phyloP scores from a whole-genome alignment of 2,797 vertebrate genomes.

The Agapornis canus region DNA sequence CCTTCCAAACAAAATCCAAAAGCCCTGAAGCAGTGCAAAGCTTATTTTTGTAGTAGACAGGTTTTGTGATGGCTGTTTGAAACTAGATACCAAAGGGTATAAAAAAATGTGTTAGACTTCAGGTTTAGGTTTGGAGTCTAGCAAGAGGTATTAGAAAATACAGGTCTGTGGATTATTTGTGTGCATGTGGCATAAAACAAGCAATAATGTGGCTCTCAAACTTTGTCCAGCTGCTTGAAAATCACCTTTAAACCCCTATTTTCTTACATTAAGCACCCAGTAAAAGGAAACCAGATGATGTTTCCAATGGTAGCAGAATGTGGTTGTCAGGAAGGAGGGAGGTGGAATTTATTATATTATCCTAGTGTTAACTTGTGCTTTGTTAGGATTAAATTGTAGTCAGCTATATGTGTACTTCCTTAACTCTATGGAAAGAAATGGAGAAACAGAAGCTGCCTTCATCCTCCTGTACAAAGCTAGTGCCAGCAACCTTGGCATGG shows the following conservation, averaged over 20 bases:
- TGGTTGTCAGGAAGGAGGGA: neutral
- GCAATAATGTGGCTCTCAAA: rapidly evolving
- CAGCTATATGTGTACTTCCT: neutral
- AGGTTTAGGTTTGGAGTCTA: neutral
- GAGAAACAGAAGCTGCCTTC: neutral
- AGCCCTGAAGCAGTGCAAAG: neutral
- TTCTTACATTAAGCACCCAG: neutral
- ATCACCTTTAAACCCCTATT: neutral
- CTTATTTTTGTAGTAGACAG: neutral
- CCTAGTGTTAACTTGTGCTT: neutral
- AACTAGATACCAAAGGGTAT: neutral
- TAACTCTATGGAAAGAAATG: neutral
- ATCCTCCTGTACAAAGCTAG: neutral
- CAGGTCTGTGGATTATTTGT: neutral
- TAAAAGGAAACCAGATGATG: neutral
- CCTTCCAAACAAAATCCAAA: neutral
- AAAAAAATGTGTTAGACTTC: neutral
- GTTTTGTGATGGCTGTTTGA: neutral
- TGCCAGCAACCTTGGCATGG: neutral
- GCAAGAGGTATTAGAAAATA: neutral
- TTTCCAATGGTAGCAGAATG: neutral
- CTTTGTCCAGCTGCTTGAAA: neutral
- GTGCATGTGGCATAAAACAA: rapidly evolving
- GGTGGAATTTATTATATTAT: neutral
- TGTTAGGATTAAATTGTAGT: neutral